Base-by-base conservation (phyloP, 2,797 vertebrate species). In the Lophotriccus pileatus region DNA sequence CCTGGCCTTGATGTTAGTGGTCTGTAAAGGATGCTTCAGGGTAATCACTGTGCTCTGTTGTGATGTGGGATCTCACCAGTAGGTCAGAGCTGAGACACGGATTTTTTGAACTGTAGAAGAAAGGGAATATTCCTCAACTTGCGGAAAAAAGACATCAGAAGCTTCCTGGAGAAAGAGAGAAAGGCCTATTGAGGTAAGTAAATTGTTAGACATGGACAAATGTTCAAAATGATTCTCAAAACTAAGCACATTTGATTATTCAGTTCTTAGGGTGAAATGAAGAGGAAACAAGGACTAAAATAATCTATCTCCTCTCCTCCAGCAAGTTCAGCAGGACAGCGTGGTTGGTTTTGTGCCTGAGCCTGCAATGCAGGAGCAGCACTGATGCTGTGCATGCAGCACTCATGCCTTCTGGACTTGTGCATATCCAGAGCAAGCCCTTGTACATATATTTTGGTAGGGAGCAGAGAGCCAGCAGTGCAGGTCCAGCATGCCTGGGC, bases 331-430 rank as follows among this genome's bases (percentile, higher is more conserved):
- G 44, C 21, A 67, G 44, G 41, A n/a, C 1, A 5, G 5, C 18
- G 3, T 10, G 14, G 24, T 20, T 30, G 15, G 17, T 21, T 66
- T 73, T 60, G 46, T 60, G 41, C 32, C 9, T 5, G 16, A 93
- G 39, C 28, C 63, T 28, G 25, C 1, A 1, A 19, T 34, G 37
- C 28, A 14, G 30, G 39, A 67, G 85, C 81, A 83, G 36, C 49
- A 11, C 36, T 22, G 43, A 32, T 39, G 70, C 34, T 74, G 67
- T 36, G 18, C 18, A 7, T 0, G 7, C 46, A 70, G 53, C 32
- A 5, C 9, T 43, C 46, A 1, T 53, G 30, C 6, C 44, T 59
- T 55, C 1, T 5, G n/a, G 9, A 10, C 10, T 3, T 10, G 30
- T 30, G 14, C 16, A 9, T 4, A 55, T 25, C 36, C 68, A 68